These are phyloP conservation scores for Phylloscopus trochilus DNA, from an alignment of 2,113 vertebrate genomes.

Conservation along the genomic window DNA sequence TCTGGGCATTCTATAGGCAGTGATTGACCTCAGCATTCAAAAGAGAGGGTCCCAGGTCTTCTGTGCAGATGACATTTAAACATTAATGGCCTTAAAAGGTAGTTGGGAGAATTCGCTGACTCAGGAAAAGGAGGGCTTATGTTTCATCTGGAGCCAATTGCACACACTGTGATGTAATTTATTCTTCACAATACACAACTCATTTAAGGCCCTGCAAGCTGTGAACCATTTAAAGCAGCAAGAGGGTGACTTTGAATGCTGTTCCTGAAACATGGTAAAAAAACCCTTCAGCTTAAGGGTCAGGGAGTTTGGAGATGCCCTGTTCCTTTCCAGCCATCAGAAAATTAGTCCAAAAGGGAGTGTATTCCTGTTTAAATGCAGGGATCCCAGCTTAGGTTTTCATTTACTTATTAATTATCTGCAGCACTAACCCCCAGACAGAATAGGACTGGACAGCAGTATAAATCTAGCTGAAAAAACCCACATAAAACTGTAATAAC, in stretches of 20 bases:
- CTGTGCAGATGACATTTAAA: neutral
- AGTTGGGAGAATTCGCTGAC: neutral
- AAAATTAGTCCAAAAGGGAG: neutral
- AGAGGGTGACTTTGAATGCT: constrained; percentile 1
- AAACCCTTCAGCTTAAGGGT: neutral
- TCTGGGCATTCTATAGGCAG: neutral
- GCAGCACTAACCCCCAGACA: neutral
- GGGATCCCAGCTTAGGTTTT: neutral
- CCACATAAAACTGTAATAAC: neutral
- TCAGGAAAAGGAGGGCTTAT: neutral
- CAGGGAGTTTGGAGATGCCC: neutral
- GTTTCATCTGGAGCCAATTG: neutral
- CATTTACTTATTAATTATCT: neutral
- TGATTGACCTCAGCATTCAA: neutral
- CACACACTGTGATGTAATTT: constrained; percentile 11
- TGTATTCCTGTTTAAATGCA: neutral
- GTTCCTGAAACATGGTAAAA: neutral
- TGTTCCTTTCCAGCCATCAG: neutral
- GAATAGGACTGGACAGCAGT: neutral
- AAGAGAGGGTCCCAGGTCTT: neutral
- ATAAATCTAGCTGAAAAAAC: neutral
- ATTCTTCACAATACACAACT: constrained; percentile 25
- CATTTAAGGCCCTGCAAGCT: constrained; percentile 25
- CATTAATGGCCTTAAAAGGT: neutral
- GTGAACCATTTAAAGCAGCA: constrained; percentile 26